phyloP scores from a whole-genome alignment of 2,797 vertebrate genomes.

The Scleropages formosus region DNA sequence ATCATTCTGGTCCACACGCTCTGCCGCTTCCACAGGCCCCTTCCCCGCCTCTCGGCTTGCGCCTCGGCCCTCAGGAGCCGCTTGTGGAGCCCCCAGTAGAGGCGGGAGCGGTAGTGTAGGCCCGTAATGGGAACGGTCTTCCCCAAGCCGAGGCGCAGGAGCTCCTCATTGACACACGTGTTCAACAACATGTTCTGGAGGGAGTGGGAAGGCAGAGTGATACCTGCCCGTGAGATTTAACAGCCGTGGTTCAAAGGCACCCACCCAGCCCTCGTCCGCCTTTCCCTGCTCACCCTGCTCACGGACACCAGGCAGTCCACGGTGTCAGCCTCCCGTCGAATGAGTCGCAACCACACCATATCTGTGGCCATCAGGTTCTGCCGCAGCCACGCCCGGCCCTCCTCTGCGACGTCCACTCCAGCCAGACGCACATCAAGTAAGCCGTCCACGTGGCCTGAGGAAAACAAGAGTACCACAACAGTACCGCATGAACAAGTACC shows the following conservation, averaged over 20 bases:
- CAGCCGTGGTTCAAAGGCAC: too few relatives aligned
- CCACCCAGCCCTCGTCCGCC: background rate
- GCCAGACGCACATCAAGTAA: conserved; percentile 77
- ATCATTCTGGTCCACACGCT: conserved; percentile 65
- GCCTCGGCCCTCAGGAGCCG: conserved; percentile 83
- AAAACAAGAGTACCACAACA: conserved; percentile 28
- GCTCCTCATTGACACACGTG: conserved; percentile 80
- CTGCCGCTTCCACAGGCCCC: conserved; percentile 84
- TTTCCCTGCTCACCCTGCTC: conserved; percentile 50
- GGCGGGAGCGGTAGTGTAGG: conserved; percentile 65
- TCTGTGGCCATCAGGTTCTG: conserved; percentile 69
- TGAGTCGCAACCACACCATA: conserved; percentile 83
- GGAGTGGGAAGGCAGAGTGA: background rate
- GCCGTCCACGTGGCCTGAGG: conserved; percentile 62
- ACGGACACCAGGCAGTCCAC: conserved; percentile 80
- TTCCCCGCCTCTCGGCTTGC: conserved; percentile 76
- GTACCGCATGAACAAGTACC: background rate
- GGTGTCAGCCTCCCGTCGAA: conserved; percentile 70
- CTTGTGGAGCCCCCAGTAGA: conserved; percentile 82
- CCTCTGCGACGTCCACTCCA: conserved; percentile 81
- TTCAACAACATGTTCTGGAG: conserved; percentile 71
- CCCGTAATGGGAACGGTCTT: conserved; percentile 71
- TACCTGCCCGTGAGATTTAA: background rate
- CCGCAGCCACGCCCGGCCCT: conserved; percentile 74
- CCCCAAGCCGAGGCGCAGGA: conserved; percentile 81